Base-by-base conservation (phyloP, 2,113 vertebrate genomes). In the Myodes glareolus region DNA sequence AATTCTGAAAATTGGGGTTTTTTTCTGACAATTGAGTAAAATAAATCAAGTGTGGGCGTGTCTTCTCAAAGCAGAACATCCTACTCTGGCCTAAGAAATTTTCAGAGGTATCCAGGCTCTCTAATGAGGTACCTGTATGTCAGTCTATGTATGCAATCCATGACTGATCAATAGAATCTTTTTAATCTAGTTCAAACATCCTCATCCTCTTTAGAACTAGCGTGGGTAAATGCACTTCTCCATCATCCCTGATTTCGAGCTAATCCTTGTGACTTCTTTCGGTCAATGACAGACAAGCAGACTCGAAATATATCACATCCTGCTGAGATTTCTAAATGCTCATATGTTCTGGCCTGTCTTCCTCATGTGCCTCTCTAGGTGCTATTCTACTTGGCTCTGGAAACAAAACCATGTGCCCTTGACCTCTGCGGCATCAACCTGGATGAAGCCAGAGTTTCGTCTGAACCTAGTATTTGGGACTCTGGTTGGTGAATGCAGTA, bases 351-450 rank as follows among this genome's bases (percentile, higher is more conserved):
- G 25, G 36, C 8, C 84, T 42, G 42, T 45, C 67, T 68, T 90
- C 21, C 88, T 14, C 4, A 13, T 0, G 7, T 0, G 33, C 7
- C 33, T 14, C 1, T 12, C 1, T 0, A 0, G 3, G 39, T 42
- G 17, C 7, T 39, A 36, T 85, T 50, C 36, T 0, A 52, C 21
- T n/a, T 16, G 17, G n/a, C 12, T 67, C 63, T 85, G 55, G 29
- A 77, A 95, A 86, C 45, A 29, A 78, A 96, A 33, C 11, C 67
- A 87, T 4, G 33, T 6, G 23, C 27, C 3, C 4, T 67, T 82
- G 47, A 94, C 42, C 13, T 39, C 19, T 50, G 42, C 16, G 14
- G 0, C 1, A 80, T n/a, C 50, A 70, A 90, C 3, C 23, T 39
- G 13, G 72, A 12, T 68, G 33, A 70, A 39, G 27, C 9, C 42